Percentiles rank a stretch among this genome's conserved stretches.
These are phyloP conservation scores for Sipha flava DNA, from an alignment of 1,140 invertebrate species.

Conservation along the genomic window DNA sequence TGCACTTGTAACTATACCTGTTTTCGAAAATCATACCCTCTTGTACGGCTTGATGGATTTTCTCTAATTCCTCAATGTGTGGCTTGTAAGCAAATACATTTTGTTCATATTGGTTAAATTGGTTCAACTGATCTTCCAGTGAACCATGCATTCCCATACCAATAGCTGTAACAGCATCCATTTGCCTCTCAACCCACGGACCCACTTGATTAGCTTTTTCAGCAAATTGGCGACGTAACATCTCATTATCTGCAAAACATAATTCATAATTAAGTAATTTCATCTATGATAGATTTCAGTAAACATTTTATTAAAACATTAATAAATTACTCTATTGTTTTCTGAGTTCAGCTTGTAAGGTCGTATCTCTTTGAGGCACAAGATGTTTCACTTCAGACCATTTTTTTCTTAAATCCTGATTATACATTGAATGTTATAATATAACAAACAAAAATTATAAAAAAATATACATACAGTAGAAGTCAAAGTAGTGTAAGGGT, in stretches of 20 bases:
- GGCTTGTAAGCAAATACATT: constrained; percentile 91
- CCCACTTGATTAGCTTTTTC: constrained; percentile 97
- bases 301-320: constrained; percentile 36
- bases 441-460: neutral
- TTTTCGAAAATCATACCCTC: constrained; percentile 99
- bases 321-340: constrained; percentile 92
- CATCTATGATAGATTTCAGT: constrained; percentile 42
- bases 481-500: constrained; percentile 94
- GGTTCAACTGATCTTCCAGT: constrained; percentile 87
- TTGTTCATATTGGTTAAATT: constrained; percentile 90
- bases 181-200: constrained; percentile 97
- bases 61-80: constrained; percentile 95
- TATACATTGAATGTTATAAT: neutral
- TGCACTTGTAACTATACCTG: constrained; percentile 49
- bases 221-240: constrained; percentile 90
- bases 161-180: constrained; percentile 93
- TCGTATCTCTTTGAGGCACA: constrained; percentile 90
- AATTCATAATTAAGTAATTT: neutral
- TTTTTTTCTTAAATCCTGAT: constrained; percentile 84
- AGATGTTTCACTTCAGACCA: constrained; percentile 93
- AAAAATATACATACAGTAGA: constrained; percentile 61
- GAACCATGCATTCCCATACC: constrained; percentile 83
- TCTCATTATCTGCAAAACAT: constrained; percentile 72
- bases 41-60: constrained; percentile 97
- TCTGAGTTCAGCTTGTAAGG: constrained; percentile 84